Evolutionary conservation across 2,113 vertebrate species (phyloP), one percentile per base, ranked within the genome.

Genomic region (Baryphthengus martii): DNA sequence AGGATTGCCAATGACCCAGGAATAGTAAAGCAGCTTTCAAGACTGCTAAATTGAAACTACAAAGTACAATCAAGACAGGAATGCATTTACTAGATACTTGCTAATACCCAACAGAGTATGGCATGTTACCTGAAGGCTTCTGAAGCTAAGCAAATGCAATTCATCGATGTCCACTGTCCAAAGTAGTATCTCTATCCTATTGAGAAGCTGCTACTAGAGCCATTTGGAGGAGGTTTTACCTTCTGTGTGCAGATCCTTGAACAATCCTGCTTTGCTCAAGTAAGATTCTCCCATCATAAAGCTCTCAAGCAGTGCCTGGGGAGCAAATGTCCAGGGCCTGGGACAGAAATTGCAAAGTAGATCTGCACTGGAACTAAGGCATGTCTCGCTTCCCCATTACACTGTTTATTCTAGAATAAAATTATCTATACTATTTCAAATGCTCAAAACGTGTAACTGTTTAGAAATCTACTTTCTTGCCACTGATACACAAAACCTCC

Each of bases 301-400:
- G 23, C 29, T 59, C 49, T 76, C 84, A 86, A 83, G 35, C 19
- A 55, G 23, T 11, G 15, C 33, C n/a, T 55, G 35, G 25, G 35
- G 37, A 83, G 52, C 28, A 88, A 86, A 90, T 73, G 56, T 37
- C 29, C 37, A 37, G 0, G 0, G 13, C 3, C 49, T 91, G 53
- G 18, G 56, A 39, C 12, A 82, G 42, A 5, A 19, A 4, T 12
- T 76, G 25, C 24, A 61, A 76, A 86, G 62, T 4, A 85, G 10
- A 66, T 20, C 40, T 62, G 62, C 79, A 45, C 3, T 19, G n/a
- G 40, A 68, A 72, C 3, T 17, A 58, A 44, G 39, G 44, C 5
- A 24, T 1, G 7, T 72, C 83, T 75, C 0, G 0, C 11, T n/a
- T 88, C 16, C 16, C 31, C 23, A 68, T 65, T 88, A 55, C 8